phyloP scores from a whole-genome alignment of 2,797 vertebrate species.

The Artibeus jamaicensis region DNA sequence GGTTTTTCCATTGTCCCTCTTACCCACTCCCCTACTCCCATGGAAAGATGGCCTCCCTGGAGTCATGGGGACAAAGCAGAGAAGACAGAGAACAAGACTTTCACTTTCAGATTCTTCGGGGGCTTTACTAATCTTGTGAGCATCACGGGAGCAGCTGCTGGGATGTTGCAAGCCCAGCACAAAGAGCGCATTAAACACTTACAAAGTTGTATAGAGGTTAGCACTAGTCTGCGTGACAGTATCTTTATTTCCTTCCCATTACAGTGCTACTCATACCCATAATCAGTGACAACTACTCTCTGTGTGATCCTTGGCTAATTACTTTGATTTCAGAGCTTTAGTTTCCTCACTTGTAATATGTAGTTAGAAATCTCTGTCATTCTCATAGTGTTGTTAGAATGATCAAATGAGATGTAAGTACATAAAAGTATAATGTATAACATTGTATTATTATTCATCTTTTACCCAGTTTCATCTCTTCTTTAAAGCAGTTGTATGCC shows the following conservation, averaged over 20 bases:
- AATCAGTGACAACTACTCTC: neutral
- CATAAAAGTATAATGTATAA: neutral
- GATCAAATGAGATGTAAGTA: neutral
- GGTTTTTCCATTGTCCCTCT: neutral
- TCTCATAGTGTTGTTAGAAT: neutral
- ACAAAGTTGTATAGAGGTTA: neutral
- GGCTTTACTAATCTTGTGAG: neutral
- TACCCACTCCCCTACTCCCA: neutral
- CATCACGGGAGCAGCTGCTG: neutral
- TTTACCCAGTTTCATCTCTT: neutral
- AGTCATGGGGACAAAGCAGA: neutral
- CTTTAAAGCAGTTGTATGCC: constrained; percentile 8
- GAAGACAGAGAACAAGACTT: neutral
- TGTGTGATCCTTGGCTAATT: neutral
- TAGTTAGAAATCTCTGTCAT: neutral
- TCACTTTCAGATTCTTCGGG: neutral
- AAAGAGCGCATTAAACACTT: neutral
- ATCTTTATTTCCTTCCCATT: constrained; percentile 36
- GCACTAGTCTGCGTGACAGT: neutral
- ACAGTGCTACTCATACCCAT: neutral
- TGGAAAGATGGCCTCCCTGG: neutral
- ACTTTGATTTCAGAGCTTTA: neutral
- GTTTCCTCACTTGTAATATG: neutral
- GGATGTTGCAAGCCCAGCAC: neutral
- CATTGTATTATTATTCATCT: neutral